Base-by-base conservation (phyloP, 2,888 invertebrate species). In the Epirrhoe tristata region DNA sequence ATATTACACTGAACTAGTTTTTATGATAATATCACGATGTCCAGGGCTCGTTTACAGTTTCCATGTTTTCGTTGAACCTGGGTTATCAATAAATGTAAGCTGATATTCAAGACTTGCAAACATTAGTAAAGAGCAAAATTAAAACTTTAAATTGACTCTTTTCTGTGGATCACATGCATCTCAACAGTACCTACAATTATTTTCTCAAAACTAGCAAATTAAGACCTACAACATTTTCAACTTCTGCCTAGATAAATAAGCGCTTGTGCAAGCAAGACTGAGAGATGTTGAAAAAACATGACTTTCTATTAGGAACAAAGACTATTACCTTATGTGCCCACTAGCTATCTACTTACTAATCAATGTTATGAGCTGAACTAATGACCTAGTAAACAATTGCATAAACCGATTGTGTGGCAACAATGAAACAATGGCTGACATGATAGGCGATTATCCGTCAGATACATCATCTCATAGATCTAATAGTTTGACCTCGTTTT, bases 301-400 rank as follows among this genome's bases (percentile, higher is more conserved):
- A 36, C 36, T 36, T 36, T 36, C 36, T 36, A 36, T 36, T 36
- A 10, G 7, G 34, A 7, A 7, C 34, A 7, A 12, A 39, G 39
- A 43, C 12, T 8, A 10, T 46, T 46, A 14, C 14, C n/a, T 46
- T 46, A 46, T n/a, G 6, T 12, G 50, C 59, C 39, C 43, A 39
- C 51, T 10, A 53, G 36, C 48, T 34, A 56, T 34, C 31, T 32
- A 43, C 58, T 5, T 36, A 48, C 32, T 53, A 58, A 63, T 56
- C 58, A 58, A 63, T 56, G 52, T 14, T 31, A 59, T 50, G 46
- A 54, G 39, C 50, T 74, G 63, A 68, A 53, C 67, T 66, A 67
- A 67, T 74, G 72, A 70, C 72, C 74, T 62, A 69, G 58, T 66
- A 46, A 64, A 62, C 54, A 46, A 63, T 72, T 74, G 58, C 72